phyloP scores from a whole-genome alignment of 2,888 invertebrate genomes.

The Callyntrura sp. region DNA sequence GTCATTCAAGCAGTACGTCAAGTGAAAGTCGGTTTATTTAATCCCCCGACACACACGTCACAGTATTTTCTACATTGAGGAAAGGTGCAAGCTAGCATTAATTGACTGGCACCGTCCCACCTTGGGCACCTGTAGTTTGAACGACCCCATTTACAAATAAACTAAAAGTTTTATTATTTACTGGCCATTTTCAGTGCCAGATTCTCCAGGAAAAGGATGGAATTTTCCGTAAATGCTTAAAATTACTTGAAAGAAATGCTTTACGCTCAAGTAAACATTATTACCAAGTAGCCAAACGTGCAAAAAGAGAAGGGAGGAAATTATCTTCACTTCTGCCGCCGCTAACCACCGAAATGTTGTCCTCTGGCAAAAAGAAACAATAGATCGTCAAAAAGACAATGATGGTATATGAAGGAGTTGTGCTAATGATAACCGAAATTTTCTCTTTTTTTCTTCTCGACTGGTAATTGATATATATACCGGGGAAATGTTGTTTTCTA shows the following conservation, averaged over 20 bases:
- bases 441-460: background rate
- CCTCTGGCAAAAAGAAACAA: background rate
- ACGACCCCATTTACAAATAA: no score
- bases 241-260: constrained; percentile 17
- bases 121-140: no score
- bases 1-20: no score
- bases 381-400: background rate
- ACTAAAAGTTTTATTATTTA: no score
- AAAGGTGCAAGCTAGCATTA: no score
- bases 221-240: background rate
- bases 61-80: no score
- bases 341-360: background rate
- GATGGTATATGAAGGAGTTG: background rate
- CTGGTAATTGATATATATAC: background rate
- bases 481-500: background rate
- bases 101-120: no score
- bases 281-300: background rate
- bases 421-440: constrained; percentile 26
- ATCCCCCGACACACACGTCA: no score
- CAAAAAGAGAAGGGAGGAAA: background rate
- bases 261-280: background rate
- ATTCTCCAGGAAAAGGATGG: background rate
- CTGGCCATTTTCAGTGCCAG: background rate
- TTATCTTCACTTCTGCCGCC: background rate
- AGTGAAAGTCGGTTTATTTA: no score